Base-by-base conservation (phyloP, 2,888 invertebrate genomes). In the Epistrophella euchroma region DNA sequence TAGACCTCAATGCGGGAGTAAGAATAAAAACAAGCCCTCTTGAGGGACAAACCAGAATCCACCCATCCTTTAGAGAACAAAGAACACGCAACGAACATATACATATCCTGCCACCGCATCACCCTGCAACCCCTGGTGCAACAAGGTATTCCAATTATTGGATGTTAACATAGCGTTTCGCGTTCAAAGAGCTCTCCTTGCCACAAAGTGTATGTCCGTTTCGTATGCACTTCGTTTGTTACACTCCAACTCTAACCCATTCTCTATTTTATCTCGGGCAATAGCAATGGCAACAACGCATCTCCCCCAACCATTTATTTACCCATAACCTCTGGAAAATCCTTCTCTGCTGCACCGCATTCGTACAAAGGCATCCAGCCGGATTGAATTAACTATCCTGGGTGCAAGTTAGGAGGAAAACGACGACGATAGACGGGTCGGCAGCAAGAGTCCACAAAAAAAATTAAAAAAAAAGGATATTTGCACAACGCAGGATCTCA, bases 101-200 rank as follows among this genome's bases (percentile, higher is more conserved):
- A 68, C 22, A 7, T 15, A 32, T 76, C 70, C 50, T 52, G 32
- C 58, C 17, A 58, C 17, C 17, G 10, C 35, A n/a, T 28, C 55
- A 56, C 35, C 19, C 82, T 52, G 71, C 73, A 71, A 66, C 45
- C 77, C 74, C 37, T 76, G 58, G 58, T 58, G 78, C 78, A 71
- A 78, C 77, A 77, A 86, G 86, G 82, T 82, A 86, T 86, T 86
- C 77, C 86, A 86, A 86, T 86, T 82, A 86, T 77, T 86, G 70
- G 82, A 82, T 86, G 86, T 86, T 86, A 86, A 86, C 86, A 86
- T 86, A 86, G 78, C 86, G 82, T 74, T 86, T 77, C 86, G 86
- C 86, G 82, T 78, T 86, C 86, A 86, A 86, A 86, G 86, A 77
- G 77, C 56, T 56, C 77, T 70, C 50, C 77, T 71, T 68, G 71